Evolutionary conservation across 2,888 invertebrate species (phyloP).

Genomic region (Heterodera filipjevi): DNA sequence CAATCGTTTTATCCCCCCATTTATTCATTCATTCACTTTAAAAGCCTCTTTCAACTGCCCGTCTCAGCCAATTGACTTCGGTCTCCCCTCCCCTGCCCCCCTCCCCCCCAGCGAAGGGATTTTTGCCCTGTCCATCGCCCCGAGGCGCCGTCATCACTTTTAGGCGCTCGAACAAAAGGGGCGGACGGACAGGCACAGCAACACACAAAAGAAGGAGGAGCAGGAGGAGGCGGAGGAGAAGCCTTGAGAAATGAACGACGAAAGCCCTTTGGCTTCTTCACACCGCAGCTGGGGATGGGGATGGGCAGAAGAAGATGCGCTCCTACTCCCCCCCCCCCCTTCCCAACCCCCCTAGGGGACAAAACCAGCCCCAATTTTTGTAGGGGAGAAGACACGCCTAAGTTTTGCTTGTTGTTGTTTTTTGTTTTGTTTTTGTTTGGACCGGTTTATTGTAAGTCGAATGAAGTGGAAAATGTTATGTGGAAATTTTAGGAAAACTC

Average conservation of each 20-base stretch:
- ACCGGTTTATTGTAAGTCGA: too few species aligned
- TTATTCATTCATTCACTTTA: background rate
- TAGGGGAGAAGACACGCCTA: too few species aligned
- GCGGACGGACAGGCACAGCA: background rate
- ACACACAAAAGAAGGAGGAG: background rate
- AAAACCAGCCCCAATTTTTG: too few species aligned
- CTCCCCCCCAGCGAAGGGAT: background rate
- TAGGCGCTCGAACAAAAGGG: slow-evolving; percentile 3
- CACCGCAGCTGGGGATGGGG: background rate
- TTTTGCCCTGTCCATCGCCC: background rate
- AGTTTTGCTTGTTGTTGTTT: too few species aligned
- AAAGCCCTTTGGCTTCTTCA: background rate
- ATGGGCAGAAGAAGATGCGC: background rate
- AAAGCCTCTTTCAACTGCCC: background rate
- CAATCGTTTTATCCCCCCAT: background rate
- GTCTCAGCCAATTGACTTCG: slow-evolving; percentile 12
- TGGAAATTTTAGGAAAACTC: too few species aligned
- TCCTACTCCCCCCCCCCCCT: background rate
- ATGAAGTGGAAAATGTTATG: too few species aligned
- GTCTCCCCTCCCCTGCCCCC: background rate
- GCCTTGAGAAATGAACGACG: background rate
- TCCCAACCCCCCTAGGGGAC: too few species aligned
- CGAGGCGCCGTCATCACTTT: background rate
- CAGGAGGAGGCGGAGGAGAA: too few species aligned
- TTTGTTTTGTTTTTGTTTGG: too few species aligned